These are phyloP conservation scores for Myotis yumanensis DNA, from an alignment of 2,113 vertebrate species.

Conservation along the genomic window DNA sequence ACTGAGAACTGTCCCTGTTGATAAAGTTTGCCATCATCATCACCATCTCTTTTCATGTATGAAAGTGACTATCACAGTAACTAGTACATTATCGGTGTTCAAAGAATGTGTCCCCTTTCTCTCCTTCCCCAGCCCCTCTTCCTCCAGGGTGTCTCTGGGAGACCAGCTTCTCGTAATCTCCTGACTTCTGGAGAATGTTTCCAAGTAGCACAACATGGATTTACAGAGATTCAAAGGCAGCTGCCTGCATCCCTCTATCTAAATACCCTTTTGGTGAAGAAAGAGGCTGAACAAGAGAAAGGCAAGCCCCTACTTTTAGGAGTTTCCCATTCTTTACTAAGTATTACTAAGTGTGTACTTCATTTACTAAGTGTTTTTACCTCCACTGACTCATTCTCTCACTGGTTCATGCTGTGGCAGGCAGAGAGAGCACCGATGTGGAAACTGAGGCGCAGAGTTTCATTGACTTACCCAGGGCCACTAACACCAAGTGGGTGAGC, in stretches of 20 bases:
- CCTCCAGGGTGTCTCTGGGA: background rate
- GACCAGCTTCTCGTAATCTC: background rate
- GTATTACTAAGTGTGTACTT: too few relatives aligned
- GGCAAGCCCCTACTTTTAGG: background rate
- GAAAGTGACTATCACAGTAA: background rate
- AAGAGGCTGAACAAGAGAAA: background rate
- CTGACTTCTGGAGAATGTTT: background rate
- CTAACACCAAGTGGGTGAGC: background rate
- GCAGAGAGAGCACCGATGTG: background rate
- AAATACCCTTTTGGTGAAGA: background rate
- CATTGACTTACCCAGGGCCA: background rate
- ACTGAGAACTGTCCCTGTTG: background rate
- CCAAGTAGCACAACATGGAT: background rate
- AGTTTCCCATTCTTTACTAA: background rate
- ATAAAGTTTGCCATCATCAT: background rate
- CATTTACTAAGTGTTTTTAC: background rate
- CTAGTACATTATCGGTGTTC: background rate
- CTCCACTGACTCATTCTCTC: background rate
- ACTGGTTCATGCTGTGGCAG: background rate
- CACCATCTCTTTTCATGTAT: background rate
- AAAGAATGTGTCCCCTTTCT: background rate
- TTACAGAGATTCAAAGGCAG: background rate
- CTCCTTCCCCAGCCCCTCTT: background rate
- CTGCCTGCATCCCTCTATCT: background rate
- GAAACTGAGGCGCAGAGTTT: background rate